phyloP scores from a whole-genome alignment of 30 jellyfish, hydroid and myxozoan genomes.

The Chironex yamaguchii region DNA sequence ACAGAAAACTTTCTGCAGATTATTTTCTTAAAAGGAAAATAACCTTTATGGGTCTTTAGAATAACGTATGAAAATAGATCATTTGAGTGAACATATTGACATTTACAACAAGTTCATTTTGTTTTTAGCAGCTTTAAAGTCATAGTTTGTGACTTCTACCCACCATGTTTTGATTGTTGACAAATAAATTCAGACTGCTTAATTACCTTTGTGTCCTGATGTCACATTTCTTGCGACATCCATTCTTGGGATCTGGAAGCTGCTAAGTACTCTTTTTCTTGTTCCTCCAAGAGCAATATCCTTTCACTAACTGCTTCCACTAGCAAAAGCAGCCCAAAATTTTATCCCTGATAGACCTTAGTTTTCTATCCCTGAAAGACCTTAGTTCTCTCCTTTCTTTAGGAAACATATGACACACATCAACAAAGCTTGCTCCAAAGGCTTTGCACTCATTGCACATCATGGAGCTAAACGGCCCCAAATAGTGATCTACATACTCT shows the following conservation, averaged over 20 bases:
- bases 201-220: neutral
- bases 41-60: too few relatives aligned
- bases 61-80: too few relatives aligned
- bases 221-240: constrained; percentile 14
- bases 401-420: neutral
- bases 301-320: neutral
- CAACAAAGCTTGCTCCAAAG: neutral
- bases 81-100: too few relatives aligned
- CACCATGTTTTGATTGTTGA: too few relatives aligned
- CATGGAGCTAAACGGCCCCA: neutral
- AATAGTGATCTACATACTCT: neutral
- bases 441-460: neutral
- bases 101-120: too few relatives aligned
- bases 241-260: neutral
- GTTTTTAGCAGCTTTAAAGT: too few relatives aligned
- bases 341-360: constrained; percentile 1
- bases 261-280: neutral
- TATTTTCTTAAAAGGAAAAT: too few relatives aligned
- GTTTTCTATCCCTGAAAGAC: too few relatives aligned
- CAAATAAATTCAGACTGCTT: too few relatives aligned
- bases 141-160: too few relatives aligned
- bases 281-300: too few relatives aligned
- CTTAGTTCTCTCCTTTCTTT: neutral
- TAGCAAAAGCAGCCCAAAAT: neutral
- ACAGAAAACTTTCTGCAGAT: too few relatives aligned